These are phyloP conservation scores for Drosophila sturtevanti DNA, from an alignment of 1,140 invertebrate species.

Conservation along the genomic window DNA sequence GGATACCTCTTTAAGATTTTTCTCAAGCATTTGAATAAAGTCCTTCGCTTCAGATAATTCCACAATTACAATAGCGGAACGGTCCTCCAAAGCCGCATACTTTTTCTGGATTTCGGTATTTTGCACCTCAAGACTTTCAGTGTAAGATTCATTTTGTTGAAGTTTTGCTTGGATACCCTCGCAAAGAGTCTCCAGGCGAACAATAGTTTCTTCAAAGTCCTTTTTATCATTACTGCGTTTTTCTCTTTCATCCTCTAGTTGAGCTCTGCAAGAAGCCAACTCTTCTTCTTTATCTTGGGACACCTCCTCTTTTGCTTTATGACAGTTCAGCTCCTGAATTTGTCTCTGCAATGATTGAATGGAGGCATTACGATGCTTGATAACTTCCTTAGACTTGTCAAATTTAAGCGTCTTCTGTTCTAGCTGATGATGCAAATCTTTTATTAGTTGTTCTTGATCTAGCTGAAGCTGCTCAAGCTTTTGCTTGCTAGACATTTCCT, in stretches of 20 bases:
- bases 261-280: constrained; percentile 32
- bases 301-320: constrained; percentile 11
- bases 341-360: constrained; percentile 74
- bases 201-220: constrained; percentile 60
- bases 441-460: constrained; percentile 15
- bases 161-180: constrained; percentile 86
- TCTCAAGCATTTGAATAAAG: constrained; percentile 84
- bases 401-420: constrained; percentile 69
- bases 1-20: constrained; percentile 84
- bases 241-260: constrained; percentile 55
- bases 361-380: constrained; percentile 70
- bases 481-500: neutral
- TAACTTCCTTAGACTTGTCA: constrained; percentile 81
- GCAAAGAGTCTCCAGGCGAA: constrained; percentile 65
- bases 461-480: neutral
- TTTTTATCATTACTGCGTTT: constrained; percentile 65
- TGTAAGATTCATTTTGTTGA: constrained; percentile 88
- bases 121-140: constrained; percentile 88
- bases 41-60: constrained; percentile 84
- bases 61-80: constrained; percentile 84
- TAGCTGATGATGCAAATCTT: constrained; percentile 57
- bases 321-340: constrained; percentile 39
- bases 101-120: constrained; percentile 86
- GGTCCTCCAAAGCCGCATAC: constrained; percentile 85
- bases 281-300: constrained; percentile 32